A percentile compares a stretch with the other conserved stretches of the same genome.
Conservation (phyloP, 2,113 vertebrate species). For the Muntiacus reevesi region DNA sequence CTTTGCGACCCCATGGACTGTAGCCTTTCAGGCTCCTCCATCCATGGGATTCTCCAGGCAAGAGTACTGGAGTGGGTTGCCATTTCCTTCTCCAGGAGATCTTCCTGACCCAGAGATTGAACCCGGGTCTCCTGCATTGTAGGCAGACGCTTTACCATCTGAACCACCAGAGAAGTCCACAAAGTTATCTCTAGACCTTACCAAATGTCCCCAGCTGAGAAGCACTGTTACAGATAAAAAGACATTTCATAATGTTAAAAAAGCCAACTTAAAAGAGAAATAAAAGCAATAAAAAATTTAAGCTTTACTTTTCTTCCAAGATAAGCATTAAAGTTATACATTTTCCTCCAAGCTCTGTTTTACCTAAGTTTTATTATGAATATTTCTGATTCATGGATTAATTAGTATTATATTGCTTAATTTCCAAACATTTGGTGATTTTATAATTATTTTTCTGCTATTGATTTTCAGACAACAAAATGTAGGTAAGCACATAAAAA, state of each 20-base stretch:
- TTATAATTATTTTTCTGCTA: conserved; percentile 16
- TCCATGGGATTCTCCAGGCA: background rate
- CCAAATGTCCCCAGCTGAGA: background rate
- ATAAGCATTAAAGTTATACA: background rate
- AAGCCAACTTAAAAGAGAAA: background rate
- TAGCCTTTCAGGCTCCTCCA: background rate
- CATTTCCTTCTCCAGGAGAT: background rate
- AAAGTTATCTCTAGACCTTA: background rate
- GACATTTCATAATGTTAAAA: background rate
- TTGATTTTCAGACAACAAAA: background rate
- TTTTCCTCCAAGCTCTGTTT: background rate
- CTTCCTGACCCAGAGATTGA: too few relatives aligned
- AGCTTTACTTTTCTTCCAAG: background rate
- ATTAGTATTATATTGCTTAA: background rate
- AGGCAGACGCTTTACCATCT: too few relatives aligned
- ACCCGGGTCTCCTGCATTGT: too few relatives aligned
- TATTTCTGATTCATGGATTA: background rate
- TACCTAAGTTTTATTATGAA: background rate
- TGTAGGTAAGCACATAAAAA: background rate
- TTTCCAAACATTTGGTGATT: conserved; percentile 1
- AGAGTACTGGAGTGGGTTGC: background rate
- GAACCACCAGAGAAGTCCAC: too few relatives aligned
- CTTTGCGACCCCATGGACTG: background rate
- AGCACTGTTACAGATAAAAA: background rate
- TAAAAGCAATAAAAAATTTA: background rate